Conservation (phyloP, 2,113 vertebrate genomes). For the Bombycilla garrulus region DNA sequence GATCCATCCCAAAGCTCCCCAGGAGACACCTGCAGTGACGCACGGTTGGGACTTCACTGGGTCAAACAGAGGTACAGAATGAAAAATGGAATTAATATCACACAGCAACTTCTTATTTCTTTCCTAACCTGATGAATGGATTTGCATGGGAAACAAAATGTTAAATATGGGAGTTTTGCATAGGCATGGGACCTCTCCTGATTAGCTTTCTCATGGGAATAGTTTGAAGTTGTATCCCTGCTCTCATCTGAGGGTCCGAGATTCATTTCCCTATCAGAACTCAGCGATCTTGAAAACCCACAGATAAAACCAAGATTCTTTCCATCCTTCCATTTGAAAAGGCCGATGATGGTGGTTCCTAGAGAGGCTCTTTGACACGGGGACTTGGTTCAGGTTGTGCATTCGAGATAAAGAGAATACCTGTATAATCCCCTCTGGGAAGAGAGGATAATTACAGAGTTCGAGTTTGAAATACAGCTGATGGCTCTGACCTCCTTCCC, state of each 20-base stretch:
- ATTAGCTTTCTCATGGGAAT: constrained; percentile 50
- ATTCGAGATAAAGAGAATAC: constrained; percentile 67
- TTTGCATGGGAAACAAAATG: constrained; percentile 45
- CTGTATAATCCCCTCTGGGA: constrained; percentile 57
- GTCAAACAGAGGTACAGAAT: not conserved
- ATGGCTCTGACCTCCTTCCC: constrained; percentile 59
- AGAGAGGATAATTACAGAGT: constrained; percentile 61
- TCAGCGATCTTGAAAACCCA: not conserved
- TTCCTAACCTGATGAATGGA: not conserved
- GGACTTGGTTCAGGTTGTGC: constrained; percentile 21
- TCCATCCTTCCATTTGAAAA: constrained; percentile 60
- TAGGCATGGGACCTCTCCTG: constrained; percentile 9
- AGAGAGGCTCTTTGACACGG: constrained; percentile 47
- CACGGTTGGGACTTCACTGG: rapidly evolving
- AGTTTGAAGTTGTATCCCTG: not conserved
- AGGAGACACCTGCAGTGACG: not conserved
- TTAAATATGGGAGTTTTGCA: constrained; percentile 22
- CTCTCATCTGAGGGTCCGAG: not conserved
- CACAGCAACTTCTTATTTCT: not conserved
- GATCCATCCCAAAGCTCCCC: not conserved
- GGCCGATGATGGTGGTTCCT: not conserved
- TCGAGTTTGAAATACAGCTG: constrained; percentile 43
- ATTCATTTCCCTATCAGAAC: not conserved
- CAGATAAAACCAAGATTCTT: constrained; percentile 49
- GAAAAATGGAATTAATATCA: not conserved